These are phyloP conservation scores for Bungarus multicinctus DNA, from an alignment of 2,113 vertebrate species.

Conservation along the genomic window DNA sequence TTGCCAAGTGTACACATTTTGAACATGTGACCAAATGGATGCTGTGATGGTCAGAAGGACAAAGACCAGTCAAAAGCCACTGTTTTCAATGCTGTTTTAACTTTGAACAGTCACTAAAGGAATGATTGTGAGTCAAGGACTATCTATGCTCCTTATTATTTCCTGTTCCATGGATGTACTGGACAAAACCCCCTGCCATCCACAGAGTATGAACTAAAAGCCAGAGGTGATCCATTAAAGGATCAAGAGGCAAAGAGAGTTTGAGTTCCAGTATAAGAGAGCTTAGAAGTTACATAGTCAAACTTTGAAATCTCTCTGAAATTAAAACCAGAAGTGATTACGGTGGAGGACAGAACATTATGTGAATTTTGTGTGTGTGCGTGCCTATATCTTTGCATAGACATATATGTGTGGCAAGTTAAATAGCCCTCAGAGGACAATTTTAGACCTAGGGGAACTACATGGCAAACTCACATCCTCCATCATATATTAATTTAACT, in stretches of 20 bases:
- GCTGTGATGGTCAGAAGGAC: neutral
- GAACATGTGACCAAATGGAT: neutral
- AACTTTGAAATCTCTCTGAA: neutral
- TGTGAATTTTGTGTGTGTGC: neutral
- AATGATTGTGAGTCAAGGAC: neutral
- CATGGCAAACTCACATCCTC: neutral
- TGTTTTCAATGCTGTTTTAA: neutral
- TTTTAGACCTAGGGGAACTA: neutral
- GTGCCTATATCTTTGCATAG: neutral
- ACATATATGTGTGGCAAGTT: neutral
- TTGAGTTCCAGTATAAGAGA: neutral
- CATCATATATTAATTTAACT: neutral
- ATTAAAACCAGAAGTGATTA: neutral
- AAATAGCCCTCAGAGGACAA: neutral
- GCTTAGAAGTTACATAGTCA: neutral
- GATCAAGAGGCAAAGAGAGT: neutral
- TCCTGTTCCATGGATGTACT: neutral
- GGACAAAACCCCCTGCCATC: neutral
- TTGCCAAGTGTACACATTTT: neutral
- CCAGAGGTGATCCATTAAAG: neutral
- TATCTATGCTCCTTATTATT: neutral
- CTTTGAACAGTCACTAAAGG: neutral
- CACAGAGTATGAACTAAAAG: neutral
- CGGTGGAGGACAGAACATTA: neutral
- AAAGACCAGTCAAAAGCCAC: neutral